Evolutionary conservation across 2,888 invertebrate genomes (phyloP), one percentile per base, ranked within the genome.

Genomic region (Carterocephalus palaemon): DNA sequence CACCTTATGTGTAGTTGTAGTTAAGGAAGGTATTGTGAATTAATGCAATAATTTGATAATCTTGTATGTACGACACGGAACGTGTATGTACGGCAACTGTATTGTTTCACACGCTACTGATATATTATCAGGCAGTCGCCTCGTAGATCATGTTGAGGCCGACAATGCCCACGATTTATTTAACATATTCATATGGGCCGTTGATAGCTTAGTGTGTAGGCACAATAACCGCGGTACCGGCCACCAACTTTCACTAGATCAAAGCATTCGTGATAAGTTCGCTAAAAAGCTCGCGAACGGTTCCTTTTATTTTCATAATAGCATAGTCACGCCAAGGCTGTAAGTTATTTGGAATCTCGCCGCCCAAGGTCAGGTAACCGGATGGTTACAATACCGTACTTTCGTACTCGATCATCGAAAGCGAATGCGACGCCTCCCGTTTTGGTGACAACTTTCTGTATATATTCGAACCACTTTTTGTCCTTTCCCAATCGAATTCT

Each of bases 361-460:
- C 43, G 26, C 67, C 70, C 83, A 85, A 84, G 84, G 85, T 83
- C 84, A 67, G 63, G 59, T 60, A 79, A 75, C 75, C 73, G 71
- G 72, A 64, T 60, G 60, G 62, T 54, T 64, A 80, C 75, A 79
- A 75, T 78, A 73, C 65, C 56, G 57, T 70, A 78, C 82, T 80
- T 79, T 80, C 78, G 69, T 70, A 60, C 66, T 78, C 79, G 67
- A 69, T 70, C 65, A 63, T 75, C 67, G 83, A 84, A 85, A 86
- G 80, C 80, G 85, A 85, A 76, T 65, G 69, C 65, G 64, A 55
- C 53, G 65, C 56, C 72, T 74, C 75, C 78, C 66, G 73, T 68
- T 78, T 81, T 67, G 75, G 75, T 62, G 75, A 75, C 79, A 80
- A 76, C 81, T 83, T 84, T 82, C 82, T 72, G 76, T 72, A 66